These are phyloP conservation scores for Aphaenogaster rudis DNA, from an alignment of 1,140 invertebrate species.

Conservation along the genomic window DNA sequence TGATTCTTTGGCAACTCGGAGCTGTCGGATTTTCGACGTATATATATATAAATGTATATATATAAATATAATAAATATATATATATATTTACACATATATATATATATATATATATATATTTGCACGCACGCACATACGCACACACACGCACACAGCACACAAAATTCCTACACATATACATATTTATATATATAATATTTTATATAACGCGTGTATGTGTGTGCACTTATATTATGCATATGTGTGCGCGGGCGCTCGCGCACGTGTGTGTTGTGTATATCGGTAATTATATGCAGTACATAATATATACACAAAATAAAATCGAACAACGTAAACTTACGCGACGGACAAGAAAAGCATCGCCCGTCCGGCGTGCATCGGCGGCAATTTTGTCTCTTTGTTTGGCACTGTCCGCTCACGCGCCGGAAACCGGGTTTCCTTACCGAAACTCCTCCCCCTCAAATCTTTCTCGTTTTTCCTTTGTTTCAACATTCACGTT, in stretches of 20 bases:
- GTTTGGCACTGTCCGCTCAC: slow-evolving; percentile 55
- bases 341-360: slow-evolving; percentile 44
- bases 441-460: slow-evolving; percentile 8
- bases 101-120: background rate
- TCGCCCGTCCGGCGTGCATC: slow-evolving; percentile 44
- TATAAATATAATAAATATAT: background rate
- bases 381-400: slow-evolving; percentile 51
- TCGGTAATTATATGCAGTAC: slow-evolving; percentile 25
- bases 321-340: slow-evolving; percentile 54
- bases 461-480: background rate
- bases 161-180: slow-evolving; percentile 3
- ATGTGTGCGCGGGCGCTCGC: background rate
- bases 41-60: background rate
- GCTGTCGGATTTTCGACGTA: slow-evolving; percentile 79
- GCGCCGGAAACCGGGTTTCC: background rate
- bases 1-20: slow-evolving; percentile 85
- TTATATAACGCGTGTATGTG: slow-evolving; percentile 25
- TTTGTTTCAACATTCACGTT: slow-evolving; percentile 26
- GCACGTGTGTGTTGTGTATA: background rate
- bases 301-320: slow-evolving; percentile 68
- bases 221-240: background rate
- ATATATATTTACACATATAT: background rate
- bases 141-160: background rate
- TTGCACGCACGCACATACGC: background rate
- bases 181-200: slow-evolving; percentile 34